phyloP scores from a whole-genome alignment of 2,113 vertebrate genomes.

The Xyliphius kryptos region DNA sequence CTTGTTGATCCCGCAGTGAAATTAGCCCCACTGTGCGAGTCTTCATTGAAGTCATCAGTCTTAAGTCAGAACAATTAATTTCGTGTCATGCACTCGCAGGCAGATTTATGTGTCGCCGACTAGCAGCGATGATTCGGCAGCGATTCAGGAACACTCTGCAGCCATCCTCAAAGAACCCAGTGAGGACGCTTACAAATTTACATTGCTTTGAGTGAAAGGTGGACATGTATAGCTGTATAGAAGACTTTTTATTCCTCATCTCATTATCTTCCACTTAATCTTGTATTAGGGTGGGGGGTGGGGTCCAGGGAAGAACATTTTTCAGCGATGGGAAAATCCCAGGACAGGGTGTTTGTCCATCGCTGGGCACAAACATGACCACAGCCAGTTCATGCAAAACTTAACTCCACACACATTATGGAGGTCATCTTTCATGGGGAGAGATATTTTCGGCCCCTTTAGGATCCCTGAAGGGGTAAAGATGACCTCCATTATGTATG shows the following conservation, averaged over 20 bases:
- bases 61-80: slow-evolving; percentile 34
- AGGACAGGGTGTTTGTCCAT: no score
- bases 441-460: no score
- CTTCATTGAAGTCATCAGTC: slow-evolving; percentile 36
- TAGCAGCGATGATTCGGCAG: slow-evolving; percentile 13
- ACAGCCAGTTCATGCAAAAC: no score
- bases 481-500: no score
- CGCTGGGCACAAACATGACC: no score
- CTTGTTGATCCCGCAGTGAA: slow-evolving; percentile 38
- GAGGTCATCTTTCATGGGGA: no score
- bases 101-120: slow-evolving; percentile 30
- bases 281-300: no score
- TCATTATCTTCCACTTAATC: not conserved
- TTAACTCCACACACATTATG: no score
- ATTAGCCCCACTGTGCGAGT: slow-evolving; percentile 35
- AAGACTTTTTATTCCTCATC: slow-evolving; percentile 3
- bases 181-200: slow-evolving; percentile 16
- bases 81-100: slow-evolving; percentile 24
- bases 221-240: slow-evolving; percentile 11
- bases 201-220: slow-evolving; percentile 4
- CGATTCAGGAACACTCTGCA: slow-evolving; percentile 19
- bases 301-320: no score
- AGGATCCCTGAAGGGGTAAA: no score
- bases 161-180: slow-evolving; percentile 11
- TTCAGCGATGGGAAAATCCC: no score